A percentile compares a stretch with the other conserved stretches of the same genome.
Evolutionary conservation across 2,797 vertebrate species (phyloP).

Genomic region (Rachycentron canadum): DNA sequence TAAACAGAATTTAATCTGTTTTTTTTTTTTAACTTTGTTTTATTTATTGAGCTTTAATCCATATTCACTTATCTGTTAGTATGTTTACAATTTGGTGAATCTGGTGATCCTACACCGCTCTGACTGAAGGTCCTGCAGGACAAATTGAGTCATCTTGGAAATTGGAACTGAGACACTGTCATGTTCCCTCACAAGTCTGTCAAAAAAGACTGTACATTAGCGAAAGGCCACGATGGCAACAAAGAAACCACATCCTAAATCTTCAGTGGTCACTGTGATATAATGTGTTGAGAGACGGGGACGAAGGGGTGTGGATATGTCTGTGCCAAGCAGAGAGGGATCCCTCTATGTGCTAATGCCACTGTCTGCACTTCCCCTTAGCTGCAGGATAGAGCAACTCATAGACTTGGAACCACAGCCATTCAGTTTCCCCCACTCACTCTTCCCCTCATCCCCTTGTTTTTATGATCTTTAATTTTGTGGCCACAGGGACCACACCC

Average conservation of each 20-base stretch:
- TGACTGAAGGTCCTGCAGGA: conserved; percentile 41
- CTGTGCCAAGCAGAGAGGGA: conserved; percentile 28
- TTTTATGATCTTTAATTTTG: conserved; percentile 85
- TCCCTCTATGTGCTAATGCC: conserved; percentile 45
- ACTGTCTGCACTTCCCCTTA: conserved; percentile 66
- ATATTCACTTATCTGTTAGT: not conserved
- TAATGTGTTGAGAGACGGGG: conserved; percentile 32
- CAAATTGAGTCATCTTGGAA: conserved; percentile 54
- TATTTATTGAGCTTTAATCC: not conserved
- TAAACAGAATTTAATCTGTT: not conserved
- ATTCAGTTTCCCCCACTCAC: conserved; percentile 65
- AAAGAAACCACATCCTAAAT: conserved; percentile 51
- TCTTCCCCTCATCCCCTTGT: conserved; percentile 75
- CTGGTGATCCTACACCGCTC: conserved; percentile 19
- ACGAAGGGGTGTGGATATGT: conserved; percentile 25
- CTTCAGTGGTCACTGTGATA: conserved; percentile 26
- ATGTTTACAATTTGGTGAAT: not conserved
- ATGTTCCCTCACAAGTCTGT: conserved; percentile 37
- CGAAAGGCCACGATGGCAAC: conserved; percentile 38
- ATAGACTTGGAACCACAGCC: conserved; percentile 64
- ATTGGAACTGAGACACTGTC: conserved; percentile 29
- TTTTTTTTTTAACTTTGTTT: not conserved
- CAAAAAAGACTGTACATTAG: conserved; percentile 26
- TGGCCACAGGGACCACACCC: conserved; percentile 79
- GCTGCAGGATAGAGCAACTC: conserved; percentile 63